Evolutionary conservation across 1,140 invertebrate genomes (phyloP).

Genomic region (Rhopalosiphum padi): DNA sequence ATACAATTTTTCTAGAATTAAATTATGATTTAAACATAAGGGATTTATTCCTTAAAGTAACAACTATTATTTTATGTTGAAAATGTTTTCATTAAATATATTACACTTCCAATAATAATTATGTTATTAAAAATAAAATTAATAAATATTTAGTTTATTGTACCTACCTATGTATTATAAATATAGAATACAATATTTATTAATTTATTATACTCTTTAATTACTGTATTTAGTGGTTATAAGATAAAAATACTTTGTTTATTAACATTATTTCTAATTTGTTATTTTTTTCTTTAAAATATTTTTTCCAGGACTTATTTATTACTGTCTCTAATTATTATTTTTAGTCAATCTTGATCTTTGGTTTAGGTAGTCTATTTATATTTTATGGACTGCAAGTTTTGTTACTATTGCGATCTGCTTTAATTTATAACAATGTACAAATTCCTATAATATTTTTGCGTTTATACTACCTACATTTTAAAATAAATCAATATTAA

Average conservation of each 20-base stretch:
- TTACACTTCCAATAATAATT: not conserved
- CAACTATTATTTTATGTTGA: constrained; percentile 2
- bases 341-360: not conserved
- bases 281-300: not conserved
- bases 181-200: constrained; percentile 26
- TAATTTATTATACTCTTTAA: not conserved
- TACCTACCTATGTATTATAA: constrained; percentile 9
- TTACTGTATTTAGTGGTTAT: constrained; percentile 35
- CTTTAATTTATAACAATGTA: not conserved
- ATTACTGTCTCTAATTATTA: not conserved
- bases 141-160: constrained; percentile 38
- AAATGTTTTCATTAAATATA: constrained; percentile 11
- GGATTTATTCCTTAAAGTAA: not conserved
- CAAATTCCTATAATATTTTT: not conserved
- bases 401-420: not conserved
- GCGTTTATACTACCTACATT: not conserved
- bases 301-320: not conserved
- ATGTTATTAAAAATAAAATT: not conserved
- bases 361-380: not conserved
- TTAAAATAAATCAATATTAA: not conserved
- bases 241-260: not conserved
- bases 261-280: not conserved
- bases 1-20: constrained; percentile 33
- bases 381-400: constrained; percentile 16
- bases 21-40: constrained; percentile 4